phyloP scores from a whole-genome alignment of 2,797 vertebrate species.

The Crocidura indochinensis region DNA sequence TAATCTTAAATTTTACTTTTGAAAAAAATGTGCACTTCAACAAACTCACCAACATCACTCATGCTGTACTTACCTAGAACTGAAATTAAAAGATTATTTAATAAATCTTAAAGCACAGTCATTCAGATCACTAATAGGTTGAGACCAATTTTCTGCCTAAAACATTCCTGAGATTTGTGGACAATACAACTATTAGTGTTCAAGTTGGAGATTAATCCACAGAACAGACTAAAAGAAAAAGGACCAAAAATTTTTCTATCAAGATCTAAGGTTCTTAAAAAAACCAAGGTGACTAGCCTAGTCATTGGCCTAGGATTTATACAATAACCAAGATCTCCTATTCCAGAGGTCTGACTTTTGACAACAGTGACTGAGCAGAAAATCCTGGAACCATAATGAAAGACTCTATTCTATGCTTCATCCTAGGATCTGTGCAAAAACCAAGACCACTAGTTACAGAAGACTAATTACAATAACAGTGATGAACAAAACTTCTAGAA shows the following conservation, averaged over 20 bases:
- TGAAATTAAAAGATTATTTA: conserved; percentile 84
- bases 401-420: too few species aligned
- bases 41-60: conserved; percentile 94
- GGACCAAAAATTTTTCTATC: not conserved
- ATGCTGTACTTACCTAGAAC: conserved; percentile 91
- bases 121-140: conserved; percentile 81
- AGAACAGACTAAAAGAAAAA: conserved; percentile 42
- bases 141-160: conserved; percentile 86
- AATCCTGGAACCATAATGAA: too few species aligned
- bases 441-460: too few species aligned
- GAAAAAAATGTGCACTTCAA: conserved; percentile 92
- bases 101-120: conserved; percentile 85
- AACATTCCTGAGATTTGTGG: conserved; percentile 91
- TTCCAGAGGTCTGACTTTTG: too few species aligned
- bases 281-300: conserved; percentile 64
- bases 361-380: too few species aligned
- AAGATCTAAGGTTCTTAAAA: conserved; percentile 20
- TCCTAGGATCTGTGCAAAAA: too few species aligned
- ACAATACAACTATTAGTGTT: conserved; percentile 78
- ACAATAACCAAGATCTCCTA: too few species aligned
- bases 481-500: too few species aligned
- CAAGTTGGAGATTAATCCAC: not conserved
- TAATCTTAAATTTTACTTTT: conserved; percentile 91
- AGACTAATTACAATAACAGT: too few species aligned
- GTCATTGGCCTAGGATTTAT: too few species aligned